Conservation (phyloP, 2,113 vertebrate species). For the Cyrtonyx montezumae region DNA sequence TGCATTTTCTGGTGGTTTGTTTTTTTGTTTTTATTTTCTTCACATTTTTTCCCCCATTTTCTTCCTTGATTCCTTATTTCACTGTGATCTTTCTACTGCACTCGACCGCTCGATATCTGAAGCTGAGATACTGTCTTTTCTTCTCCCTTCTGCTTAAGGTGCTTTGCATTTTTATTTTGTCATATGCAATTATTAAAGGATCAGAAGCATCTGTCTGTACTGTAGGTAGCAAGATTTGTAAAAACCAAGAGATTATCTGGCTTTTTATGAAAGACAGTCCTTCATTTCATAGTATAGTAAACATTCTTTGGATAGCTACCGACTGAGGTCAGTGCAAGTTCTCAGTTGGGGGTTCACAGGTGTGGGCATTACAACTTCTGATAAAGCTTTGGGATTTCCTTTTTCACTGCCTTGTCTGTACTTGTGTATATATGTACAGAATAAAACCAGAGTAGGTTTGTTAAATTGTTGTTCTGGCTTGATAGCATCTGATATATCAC, state of each 20-base stretch:
- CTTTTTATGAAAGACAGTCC: not conserved
- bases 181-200: not conserved
- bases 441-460: not conserved
- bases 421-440: not conserved
- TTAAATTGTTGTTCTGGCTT: not conserved
- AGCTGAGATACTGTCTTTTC: not conserved
- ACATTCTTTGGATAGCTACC: not conserved
- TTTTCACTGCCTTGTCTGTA: not conserved
- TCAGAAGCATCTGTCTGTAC: not conserved
- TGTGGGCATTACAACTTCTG: not conserved
- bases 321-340: accelerated
- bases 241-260: not conserved
- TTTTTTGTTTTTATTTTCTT: not conserved
- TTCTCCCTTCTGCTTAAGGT: not conserved
- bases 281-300: not conserved
- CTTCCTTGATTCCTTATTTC: not conserved
- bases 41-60: not conserved
- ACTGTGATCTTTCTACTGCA: not conserved
- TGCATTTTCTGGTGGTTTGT: not conserved
- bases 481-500: not conserved
- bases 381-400: not conserved
- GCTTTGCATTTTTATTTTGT: not conserved
- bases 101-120: not conserved
- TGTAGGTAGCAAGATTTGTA: not conserved
- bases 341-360: not conserved